Evolutionary conservation across 2,113 vertebrate species (phyloP), one percentile per base, ranked within the genome.

Genomic region (Campylomormyrus numenius): DNA sequence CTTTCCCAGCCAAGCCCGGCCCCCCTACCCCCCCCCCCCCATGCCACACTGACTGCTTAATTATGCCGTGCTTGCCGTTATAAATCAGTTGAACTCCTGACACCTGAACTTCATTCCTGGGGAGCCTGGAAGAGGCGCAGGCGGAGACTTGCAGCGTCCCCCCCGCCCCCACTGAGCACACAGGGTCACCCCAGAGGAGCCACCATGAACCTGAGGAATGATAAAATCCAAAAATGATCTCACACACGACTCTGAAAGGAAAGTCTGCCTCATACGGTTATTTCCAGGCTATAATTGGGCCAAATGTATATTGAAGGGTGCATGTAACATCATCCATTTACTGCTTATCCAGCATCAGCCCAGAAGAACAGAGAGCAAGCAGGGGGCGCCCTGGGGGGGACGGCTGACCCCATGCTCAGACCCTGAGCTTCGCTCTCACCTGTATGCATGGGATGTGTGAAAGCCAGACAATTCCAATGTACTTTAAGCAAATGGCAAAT

Each of bases 21-120:
- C n/a, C n/a, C n/a, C n/a, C n/a, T n/a, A n/a, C n/a, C n/a, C n/a
- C 95, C 94, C 93, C 94, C 94, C 27, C 70, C 70, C 90, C 62
- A 48, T 88, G 94, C 94, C 95, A 94, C 62, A 27, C 62, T 93
- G 93, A 91, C 92, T 93, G 93, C 94, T 96, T 96, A 92, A 96
- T 96, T 95, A 96, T 91, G 49, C 89, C 92, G 90, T 87, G 91
- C 58, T 94, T 93, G 87, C 94, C 93, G 95, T 96, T 96, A 96
- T 96, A 96, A 96, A 96, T 96, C 95, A 96, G 94, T 96, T 96
- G 94, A 96, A 95, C 95, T 93, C 91, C 93, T 93, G 95, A 96
- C 95, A 96, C 94, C 93, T 96, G 95, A 96, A 96, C 95, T 96
- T 96, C 96, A 95, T 93, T 92, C 92, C 35, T 90, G 58, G 91